Percentiles rank a stretch among this genome's conserved stretches.
phyloP scores from a whole-genome alignment of 1,140 invertebrate genomes.

The Tetramorium alpestre region DNA sequence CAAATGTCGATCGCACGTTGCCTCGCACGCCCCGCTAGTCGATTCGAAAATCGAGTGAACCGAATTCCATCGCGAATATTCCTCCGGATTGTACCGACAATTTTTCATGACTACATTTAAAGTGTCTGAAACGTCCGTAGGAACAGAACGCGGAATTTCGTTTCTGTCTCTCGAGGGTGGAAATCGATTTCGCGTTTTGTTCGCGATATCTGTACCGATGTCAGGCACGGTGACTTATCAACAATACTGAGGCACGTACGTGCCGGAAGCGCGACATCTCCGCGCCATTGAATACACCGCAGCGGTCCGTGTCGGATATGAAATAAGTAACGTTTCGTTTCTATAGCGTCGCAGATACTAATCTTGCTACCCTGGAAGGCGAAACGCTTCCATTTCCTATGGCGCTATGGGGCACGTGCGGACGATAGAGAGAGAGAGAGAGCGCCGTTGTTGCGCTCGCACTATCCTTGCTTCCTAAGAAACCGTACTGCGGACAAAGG shows the following conservation, averaged over 20 bases:
- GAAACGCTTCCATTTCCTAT: slow-evolving; percentile 58
- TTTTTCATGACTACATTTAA: slow-evolving; percentile 60
- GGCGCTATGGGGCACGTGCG: slow-evolving; percentile 32
- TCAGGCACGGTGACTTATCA: slow-evolving; percentile 65
- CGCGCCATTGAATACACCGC: slow-evolving; percentile 61
- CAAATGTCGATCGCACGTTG: slow-evolving; percentile 46
- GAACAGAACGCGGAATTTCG: slow-evolving; percentile 31
- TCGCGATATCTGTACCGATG: slow-evolving; percentile 64
- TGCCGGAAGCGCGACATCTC: slow-evolving; percentile 64
- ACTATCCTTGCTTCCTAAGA: background rate
- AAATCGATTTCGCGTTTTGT: slow-evolving; percentile 72
- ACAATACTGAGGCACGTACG: slow-evolving; percentile 67
- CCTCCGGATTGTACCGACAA: slow-evolving; percentile 35
- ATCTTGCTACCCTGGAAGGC: slow-evolving; percentile 64
- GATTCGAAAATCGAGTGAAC: slow-evolving; percentile 37
- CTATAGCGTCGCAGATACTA: slow-evolving; percentile 63
- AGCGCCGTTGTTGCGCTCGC: slow-evolving; percentile 5
- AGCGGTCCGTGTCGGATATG: slow-evolving; percentile 55
- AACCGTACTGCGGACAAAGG: slow-evolving; percentile 35
- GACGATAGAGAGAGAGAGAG: slow-evolving; percentile 29
- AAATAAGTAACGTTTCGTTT: slow-evolving; percentile 69
- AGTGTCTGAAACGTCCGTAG: slow-evolving; percentile 1
- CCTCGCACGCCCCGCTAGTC: background rate
- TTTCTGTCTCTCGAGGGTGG: slow-evolving; percentile 35
- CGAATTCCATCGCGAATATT: slow-evolving; percentile 59